Percentiles rank a stretch among this genome's conserved stretches.
These are phyloP conservation scores for Genyomyrus donnyi DNA, from an alignment of 2,113 vertebrate species.

Conservation along the genomic window DNA sequence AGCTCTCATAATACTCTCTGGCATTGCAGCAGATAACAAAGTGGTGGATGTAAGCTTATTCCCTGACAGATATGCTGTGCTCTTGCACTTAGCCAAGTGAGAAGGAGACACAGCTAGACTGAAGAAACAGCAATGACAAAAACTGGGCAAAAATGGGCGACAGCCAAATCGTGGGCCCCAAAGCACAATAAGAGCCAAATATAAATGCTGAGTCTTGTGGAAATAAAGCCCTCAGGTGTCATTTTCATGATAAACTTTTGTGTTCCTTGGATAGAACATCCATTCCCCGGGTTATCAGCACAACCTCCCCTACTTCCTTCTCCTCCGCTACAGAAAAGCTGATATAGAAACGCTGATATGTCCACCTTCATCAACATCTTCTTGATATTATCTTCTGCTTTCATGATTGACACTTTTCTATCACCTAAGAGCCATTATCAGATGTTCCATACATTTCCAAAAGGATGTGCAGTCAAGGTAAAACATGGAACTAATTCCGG, in stretches of 20 bases:
- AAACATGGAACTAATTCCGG: constrained; percentile 50
- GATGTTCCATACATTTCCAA: constrained; percentile 48
- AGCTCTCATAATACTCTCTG: neutral
- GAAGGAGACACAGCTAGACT: neutral
- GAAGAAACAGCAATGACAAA: neutral
- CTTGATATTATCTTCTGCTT: constrained; percentile 31
- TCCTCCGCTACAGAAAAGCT: neutral
- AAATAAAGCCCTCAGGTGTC: neutral
- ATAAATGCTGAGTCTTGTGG: neutral
- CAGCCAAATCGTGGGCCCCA: neutral
- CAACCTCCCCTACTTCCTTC: neutral
- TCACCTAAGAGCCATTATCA: constrained; percentile 39
- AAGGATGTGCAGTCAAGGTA: constrained; percentile 37
- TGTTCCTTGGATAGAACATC: neutral
- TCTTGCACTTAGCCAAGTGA: neutral
- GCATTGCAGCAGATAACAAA: neutral
- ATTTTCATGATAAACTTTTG: neutral
- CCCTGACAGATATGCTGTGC: neutral
- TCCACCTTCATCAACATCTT: constrained; percentile 13
- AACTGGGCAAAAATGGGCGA: neutral
- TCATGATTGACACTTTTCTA: constrained; percentile 55
- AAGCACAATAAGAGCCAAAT: neutral
- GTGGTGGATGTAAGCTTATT: neutral
- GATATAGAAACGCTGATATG: neutral
- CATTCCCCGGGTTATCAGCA: neutral